Percentiles rank a stretch among this genome's conserved stretches.
Conservation (phyloP, 2,888 invertebrate species). For the Andrena flavipes region DNA sequence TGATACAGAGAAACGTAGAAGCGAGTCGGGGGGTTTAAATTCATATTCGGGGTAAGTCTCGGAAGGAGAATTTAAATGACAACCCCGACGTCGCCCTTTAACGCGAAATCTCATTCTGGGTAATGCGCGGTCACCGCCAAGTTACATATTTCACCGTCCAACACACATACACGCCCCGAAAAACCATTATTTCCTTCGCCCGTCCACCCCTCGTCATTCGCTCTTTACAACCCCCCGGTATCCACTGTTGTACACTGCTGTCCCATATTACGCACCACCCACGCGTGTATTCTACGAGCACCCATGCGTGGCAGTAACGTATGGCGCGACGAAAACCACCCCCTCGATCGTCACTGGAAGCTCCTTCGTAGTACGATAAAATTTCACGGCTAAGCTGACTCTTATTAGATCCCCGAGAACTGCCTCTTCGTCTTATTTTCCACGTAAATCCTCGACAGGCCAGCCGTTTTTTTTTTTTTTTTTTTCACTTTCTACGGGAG, state of each 20-base stretch:
- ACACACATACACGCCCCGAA: conserved; percentile 27
- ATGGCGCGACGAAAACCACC: conserved; percentile 44
- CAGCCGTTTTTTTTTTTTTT: too few relatives aligned
- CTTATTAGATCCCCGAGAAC: conserved; percentile 62
- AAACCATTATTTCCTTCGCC: conserved; percentile 56
- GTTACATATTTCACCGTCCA: conserved; percentile 48
- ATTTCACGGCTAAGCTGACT: conserved; percentile 67
- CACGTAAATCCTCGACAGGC: conserved; percentile 53
- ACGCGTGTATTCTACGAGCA: conserved; percentile 32
- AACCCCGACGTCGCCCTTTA: conserved; percentile 40
- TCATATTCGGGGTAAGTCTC: conserved; percentile 11
- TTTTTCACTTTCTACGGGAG: conserved; percentile 6
- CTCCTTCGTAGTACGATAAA: conserved; percentile 59
- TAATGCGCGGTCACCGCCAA: conserved; percentile 53
- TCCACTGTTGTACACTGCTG: conserved; percentile 31
- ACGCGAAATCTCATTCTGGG: conserved; percentile 41
- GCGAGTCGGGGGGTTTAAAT: not conserved
- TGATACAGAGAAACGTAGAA: not conserved
- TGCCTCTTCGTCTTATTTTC: conserved; percentile 55
- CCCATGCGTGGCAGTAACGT: conserved; percentile 51
- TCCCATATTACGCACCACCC: conserved; percentile 46
- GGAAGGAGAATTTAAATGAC: conserved; percentile 45
- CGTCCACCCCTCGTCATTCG: conserved; percentile 48
- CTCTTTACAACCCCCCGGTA: conserved; percentile 31
- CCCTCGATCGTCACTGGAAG: conserved; percentile 28